Evolutionary conservation across 2,888 invertebrate genomes (phyloP), one percentile per base, ranked within the genome.

Genomic region (Serrognathus titanus): DNA sequence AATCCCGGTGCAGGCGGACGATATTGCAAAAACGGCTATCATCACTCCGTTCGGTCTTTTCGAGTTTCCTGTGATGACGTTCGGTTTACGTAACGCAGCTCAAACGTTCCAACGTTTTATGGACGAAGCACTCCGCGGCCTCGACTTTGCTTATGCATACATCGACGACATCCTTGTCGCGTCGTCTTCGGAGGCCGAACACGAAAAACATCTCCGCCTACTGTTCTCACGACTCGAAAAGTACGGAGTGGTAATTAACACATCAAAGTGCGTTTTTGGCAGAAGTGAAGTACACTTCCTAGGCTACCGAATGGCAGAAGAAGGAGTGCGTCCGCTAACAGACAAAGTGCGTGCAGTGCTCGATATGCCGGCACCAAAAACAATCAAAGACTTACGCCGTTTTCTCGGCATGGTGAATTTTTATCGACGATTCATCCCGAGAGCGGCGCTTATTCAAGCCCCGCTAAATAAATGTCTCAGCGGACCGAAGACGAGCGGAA

Each of bases 51-150:
- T 70, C 40, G 67, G 65, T 1, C 47, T 66, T 31, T 68, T 63
- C 57, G 64, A 78, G 53, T 75, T 71, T 51, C 51, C 65, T 0
- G 53, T 50, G 1, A 71, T 73, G 70, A 62, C 63, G 0, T 77
- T 76, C 24, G 76, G 77, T 1, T 63, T 78, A 0, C 47, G 74
- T 1, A 77, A 79, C 54, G 74, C 78, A 0, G 71, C 71, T 1
- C 73, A 78, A 58, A 74, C 75, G 0, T 71, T 78, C 60, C 72
- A 76, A 52, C 65, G 73, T 4, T 75, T 75, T 38, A 70, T 78
- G 7, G 71, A 75, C 45, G 65, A 66, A 8, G 63, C 65, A 1
- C 35, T n/a, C n/a, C n/a, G 66, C 1, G 70, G 69, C 3, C 48
- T 72, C 1, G 71, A 71, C 16, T 72, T 76, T 55, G 58, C 59